phyloP scores from a whole-genome alignment of 1,140 invertebrate species.

The Battus philenor region DNA sequence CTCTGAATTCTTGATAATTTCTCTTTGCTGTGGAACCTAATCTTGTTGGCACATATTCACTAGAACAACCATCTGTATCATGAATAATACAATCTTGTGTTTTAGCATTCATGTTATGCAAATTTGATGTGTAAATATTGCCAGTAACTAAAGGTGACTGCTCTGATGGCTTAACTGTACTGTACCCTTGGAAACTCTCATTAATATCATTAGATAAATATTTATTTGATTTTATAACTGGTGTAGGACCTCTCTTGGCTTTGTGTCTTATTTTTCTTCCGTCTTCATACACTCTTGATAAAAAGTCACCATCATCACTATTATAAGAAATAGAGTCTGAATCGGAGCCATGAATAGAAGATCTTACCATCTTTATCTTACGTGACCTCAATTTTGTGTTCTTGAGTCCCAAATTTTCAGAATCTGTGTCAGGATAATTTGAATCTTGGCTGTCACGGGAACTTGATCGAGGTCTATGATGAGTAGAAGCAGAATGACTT shows the following conservation, averaged over 20 bases:
- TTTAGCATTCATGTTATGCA: conserved; percentile 48
- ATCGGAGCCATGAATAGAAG: conserved; percentile 43
- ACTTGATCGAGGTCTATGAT: conserved; percentile 43
- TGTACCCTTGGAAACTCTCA: conserved; percentile 44
- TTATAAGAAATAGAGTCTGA: conserved; percentile 60
- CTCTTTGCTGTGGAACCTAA: conserved; percentile 59
- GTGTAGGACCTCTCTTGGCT: conserved; percentile 31
- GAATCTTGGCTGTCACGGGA: conserved; percentile 58
- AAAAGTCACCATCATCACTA: conserved; percentile 63
- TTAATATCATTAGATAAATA: conserved; percentile 30
- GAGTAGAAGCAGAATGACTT: conserved; percentile 45
- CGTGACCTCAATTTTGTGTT: conserved; percentile 19
- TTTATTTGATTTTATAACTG: conserved; percentile 25
- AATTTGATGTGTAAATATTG: conserved; percentile 59
- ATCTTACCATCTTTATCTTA: conserved; percentile 28
- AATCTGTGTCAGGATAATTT: conserved; percentile 54
- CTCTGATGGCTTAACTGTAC: conserved; percentile 41
- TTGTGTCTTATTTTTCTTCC: conserved; percentile 44
- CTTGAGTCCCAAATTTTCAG: conserved; percentile 32
- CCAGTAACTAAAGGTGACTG: conserved; percentile 57
- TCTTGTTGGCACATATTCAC: conserved; percentile 71
- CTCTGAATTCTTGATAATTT: conserved; percentile 70
- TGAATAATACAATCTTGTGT: conserved; percentile 28
- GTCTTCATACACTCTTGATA: conserved; percentile 54
- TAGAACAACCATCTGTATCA: conserved; percentile 54